These are phyloP conservation scores for Trinectes maculatus DNA, from an alignment of 2,113 vertebrate genomes.

Conservation along the genomic window DNA sequence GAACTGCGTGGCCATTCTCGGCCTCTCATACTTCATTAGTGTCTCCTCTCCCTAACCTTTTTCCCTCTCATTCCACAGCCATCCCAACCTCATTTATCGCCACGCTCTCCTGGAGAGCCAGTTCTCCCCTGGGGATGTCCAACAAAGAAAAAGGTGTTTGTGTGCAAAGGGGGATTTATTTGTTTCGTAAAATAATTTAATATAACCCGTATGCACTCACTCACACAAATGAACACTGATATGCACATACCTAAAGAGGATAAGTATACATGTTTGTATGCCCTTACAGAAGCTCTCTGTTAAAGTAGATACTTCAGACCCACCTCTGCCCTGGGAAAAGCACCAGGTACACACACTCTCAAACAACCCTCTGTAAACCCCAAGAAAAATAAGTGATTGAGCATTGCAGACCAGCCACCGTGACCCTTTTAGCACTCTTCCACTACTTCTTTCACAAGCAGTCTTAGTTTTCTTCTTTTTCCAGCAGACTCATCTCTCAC, in stretches of 20 bases:
- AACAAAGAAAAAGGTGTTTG: conserved; percentile 39
- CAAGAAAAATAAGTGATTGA: conserved; percentile 29
- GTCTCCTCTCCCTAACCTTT: conserved; percentile 54
- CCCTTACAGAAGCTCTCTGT: too few relatives aligned
- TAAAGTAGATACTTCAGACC: background rate
- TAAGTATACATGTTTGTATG: too few relatives aligned
- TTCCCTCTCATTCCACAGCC: conserved; percentile 31
- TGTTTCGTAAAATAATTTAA: background rate
- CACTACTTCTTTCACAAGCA: conserved; percentile 9
- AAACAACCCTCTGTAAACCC: conserved; percentile 13
- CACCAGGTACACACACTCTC: conserved; percentile 16
- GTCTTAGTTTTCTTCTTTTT: conserved; percentile 28
- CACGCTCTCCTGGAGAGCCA: conserved; percentile 48
- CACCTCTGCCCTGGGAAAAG: conserved; percentile 47
- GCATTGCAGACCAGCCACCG: conserved; percentile 30
- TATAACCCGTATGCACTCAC: too few relatives aligned
- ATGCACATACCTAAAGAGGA: background rate
- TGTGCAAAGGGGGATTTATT: background rate
- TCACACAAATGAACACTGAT: background rate
- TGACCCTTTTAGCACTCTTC: conserved; percentile 60
- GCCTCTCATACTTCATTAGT: conserved; percentile 79
- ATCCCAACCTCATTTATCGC: conserved; percentile 58
- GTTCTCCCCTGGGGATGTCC: conserved; percentile 46
- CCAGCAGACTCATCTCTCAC: conserved; percentile 5
- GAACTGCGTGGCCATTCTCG: conserved; percentile 68